Conservation (phyloP, 2,797 vertebrate genomes). For the Dromococcyx pavoninus region DNA sequence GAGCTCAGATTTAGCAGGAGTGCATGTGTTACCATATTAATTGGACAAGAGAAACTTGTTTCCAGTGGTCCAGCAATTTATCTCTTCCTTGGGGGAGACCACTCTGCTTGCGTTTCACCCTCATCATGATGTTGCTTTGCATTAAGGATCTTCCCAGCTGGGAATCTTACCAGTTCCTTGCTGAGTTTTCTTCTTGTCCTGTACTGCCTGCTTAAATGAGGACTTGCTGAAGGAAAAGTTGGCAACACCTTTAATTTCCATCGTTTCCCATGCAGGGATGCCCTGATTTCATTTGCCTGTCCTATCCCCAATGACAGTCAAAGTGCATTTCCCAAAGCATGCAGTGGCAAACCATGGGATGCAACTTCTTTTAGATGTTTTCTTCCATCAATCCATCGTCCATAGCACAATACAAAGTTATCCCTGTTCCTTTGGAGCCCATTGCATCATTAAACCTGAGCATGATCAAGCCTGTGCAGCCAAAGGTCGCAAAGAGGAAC, state of each 20-base stretch:
- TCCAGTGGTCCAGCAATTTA: background rate
- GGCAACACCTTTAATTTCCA: background rate
- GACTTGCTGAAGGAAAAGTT: background rate
- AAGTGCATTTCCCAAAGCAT: background rate
- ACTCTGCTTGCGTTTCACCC: background rate
- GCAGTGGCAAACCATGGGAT: background rate
- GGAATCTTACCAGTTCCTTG: background rate
- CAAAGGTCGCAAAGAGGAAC: background rate
- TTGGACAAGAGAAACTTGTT: background rate
- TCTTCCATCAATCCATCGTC: background rate
- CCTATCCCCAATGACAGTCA: background rate
- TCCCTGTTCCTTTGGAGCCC: background rate
- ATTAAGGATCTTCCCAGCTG: background rate
- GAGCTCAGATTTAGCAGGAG: background rate
- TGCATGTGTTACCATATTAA: background rate
- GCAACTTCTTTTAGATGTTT: background rate
- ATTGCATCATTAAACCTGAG: background rate
- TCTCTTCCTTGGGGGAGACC: background rate
- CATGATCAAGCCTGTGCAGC: background rate
- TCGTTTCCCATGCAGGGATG: background rate
- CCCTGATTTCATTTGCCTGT: background rate
- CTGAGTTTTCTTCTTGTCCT: background rate
- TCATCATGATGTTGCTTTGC: background rate
- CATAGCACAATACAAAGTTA: fast-evolving
- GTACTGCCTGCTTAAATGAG: background rate